phyloP scores from a whole-genome alignment of 2,797 vertebrate species.

The Gallinago stenura region DNA sequence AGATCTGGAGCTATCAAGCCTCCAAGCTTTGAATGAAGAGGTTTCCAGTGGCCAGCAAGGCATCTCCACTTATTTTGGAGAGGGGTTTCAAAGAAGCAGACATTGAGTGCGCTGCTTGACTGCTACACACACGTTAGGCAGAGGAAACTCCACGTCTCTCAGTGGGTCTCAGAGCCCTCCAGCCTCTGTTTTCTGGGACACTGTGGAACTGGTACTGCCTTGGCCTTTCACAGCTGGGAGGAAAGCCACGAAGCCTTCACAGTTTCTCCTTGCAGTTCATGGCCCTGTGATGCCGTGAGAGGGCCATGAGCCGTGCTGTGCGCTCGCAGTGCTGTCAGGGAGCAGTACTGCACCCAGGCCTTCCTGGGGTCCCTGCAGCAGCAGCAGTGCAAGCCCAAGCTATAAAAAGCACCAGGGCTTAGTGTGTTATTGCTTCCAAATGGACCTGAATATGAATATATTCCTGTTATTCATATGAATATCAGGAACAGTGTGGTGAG shows the following conservation, averaged over 20 bases:
- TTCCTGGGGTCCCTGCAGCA: background rate
- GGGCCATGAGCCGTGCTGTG: background rate
- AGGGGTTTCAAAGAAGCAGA: background rate
- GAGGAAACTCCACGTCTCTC: background rate
- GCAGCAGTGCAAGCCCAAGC: background rate
- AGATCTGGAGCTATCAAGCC: background rate
- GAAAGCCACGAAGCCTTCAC: background rate
- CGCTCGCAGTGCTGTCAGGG: background rate
- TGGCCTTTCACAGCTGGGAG: background rate
- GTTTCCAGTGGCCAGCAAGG: background rate
- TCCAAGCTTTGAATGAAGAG: background rate
- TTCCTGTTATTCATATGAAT: no score
- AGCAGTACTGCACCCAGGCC: background rate
- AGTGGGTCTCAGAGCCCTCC: background rate
- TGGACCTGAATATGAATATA: background rate
- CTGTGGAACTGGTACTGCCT: background rate
- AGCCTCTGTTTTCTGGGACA: background rate
- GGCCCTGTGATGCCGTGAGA: background rate
- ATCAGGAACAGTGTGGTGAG: no score
- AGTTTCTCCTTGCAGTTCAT: background rate
- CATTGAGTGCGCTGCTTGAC: background rate
- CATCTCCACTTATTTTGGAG: background rate
- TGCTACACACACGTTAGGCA: rapidly evolving
- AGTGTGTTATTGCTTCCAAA: background rate
- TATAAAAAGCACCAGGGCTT: background rate